Evolutionary conservation across 2,113 vertebrate genomes (phyloP).

Genomic region (Scartelaos histophorus): DNA sequence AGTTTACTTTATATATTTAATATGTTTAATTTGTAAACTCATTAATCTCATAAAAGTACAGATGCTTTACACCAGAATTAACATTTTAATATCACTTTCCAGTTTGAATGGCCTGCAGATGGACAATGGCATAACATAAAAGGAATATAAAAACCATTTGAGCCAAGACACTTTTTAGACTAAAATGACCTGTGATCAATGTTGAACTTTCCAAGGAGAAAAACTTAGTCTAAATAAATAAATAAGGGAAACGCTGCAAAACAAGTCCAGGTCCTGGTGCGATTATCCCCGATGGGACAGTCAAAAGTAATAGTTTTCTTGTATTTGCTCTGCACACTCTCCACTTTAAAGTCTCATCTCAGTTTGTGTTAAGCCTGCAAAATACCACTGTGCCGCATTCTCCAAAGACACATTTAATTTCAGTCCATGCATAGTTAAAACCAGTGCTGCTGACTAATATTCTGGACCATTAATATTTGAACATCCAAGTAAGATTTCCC

Average conservation of each 20-base stretch:
- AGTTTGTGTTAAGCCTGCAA: neutral
- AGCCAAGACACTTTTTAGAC: neutral
- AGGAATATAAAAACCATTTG: neutral
- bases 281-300: neutral
- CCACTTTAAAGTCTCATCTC: neutral
- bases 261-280: neutral
- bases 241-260: neutral
- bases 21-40: too few species aligned
- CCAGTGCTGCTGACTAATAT: slow-evolving; percentile 7
- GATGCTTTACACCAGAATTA: too few species aligned
- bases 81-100: too few species aligned
- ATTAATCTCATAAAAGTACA: too few species aligned
- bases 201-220: neutral
- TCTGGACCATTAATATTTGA: slow-evolving; percentile 8
- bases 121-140: too few species aligned
- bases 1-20: too few species aligned
- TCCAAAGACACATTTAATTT: neutral
- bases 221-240: too few species aligned
- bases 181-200: neutral
- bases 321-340: neutral
- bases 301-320: neutral
- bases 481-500: slow-evolving; percentile 3
- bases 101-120: too few species aligned
- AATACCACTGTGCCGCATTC: neutral
- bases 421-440: slow-evolving; percentile 7